Percentiles rank a stretch among this genome's conserved stretches.
Evolutionary conservation across 1,140 invertebrate genomes (phyloP).

Genomic region (Brachionus calyciflorus): DNA sequence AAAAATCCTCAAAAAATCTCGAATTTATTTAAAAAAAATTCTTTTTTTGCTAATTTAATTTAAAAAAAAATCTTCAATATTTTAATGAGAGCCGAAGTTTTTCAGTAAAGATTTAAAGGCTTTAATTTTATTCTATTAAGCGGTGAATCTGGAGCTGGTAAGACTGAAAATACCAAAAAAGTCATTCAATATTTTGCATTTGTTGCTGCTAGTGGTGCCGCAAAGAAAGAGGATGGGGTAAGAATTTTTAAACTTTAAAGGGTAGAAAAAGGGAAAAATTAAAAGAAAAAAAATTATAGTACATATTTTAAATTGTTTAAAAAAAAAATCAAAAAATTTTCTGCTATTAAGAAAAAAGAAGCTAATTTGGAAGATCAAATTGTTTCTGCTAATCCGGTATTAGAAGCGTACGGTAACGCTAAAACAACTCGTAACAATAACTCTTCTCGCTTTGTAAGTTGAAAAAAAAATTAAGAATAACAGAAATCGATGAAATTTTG

Average conservation of each 20-base stretch:
- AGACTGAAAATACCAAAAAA: slow-evolving; percentile 70
- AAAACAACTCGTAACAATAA: slow-evolving; percentile 99
- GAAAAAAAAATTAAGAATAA: too few species aligned
- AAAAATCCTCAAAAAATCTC: too few species aligned
- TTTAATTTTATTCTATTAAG: slow-evolving; percentile 50
- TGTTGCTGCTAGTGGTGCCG: slow-evolving; percentile 58
- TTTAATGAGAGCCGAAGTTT: too few species aligned
- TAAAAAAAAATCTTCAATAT: too few species aligned
- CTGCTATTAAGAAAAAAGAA: slow-evolving; percentile 46
- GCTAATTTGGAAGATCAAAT: slow-evolving; percentile 82
- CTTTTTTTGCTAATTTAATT: too few species aligned
- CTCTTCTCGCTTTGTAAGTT: slow-evolving; percentile 76
- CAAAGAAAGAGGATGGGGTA: slow-evolving; percentile 25
- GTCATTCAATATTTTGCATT: slow-evolving; percentile 69
- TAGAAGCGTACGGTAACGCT: slow-evolving; percentile 99
- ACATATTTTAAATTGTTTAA: background rate
- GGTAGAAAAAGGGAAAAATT: too few species aligned
- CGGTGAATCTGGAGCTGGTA: slow-evolving; percentile 68
- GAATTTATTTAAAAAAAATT: too few species aligned
- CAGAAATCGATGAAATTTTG: too few species aligned
- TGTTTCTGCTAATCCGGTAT: slow-evolving; percentile 96
- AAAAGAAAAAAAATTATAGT: slow-evolving; percentile 47
- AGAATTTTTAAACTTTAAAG: too few species aligned
- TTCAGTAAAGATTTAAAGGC: too few species aligned
- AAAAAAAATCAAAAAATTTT: too few species aligned